Percentiles rank a stretch among this genome's conserved stretches.
These are phyloP conservation scores for Chondrilla cf. caribensis DNA, from an alignment of 37 sponge, comb jelly and placozoan species.

Conservation along the genomic window DNA sequence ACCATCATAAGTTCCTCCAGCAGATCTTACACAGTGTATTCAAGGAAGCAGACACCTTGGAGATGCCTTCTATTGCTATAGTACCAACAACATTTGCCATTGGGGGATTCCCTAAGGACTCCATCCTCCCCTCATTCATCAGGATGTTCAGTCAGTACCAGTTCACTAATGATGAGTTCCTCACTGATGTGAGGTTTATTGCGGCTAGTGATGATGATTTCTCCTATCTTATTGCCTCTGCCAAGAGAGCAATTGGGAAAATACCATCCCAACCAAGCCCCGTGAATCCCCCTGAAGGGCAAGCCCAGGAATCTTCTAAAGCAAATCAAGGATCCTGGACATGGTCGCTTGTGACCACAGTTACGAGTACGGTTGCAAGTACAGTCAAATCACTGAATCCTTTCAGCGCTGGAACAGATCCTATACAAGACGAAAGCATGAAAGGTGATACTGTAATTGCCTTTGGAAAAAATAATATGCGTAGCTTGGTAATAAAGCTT, in stretches of 20 bases:
- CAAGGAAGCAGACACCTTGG: conserved; percentile 29
- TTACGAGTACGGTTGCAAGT: no score
- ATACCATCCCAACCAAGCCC: neutral
- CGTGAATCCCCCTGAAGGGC: no score
- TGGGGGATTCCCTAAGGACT: neutral
- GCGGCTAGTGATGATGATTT: neutral
- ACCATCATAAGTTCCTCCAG: neutral
- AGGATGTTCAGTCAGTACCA: conserved; percentile 1
- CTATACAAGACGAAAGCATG: no score
- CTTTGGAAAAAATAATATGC: no score
- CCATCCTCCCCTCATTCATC: neutral
- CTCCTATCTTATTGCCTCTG: neutral
- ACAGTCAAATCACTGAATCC: no score
- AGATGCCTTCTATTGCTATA: conserved; percentile 22
- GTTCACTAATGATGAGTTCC: conserved; percentile 23
- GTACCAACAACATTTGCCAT: conserved; percentile 4
- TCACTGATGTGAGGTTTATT: conserved; percentile 17
- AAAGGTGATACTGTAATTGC: no score
- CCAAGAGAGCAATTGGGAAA: neutral
- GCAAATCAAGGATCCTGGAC: no score
- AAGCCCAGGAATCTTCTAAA: no score
- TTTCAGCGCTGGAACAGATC: no score
- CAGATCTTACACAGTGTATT: conserved; percentile 17
- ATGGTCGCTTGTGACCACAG: no score
- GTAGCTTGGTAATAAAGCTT: conserved; percentile 40